Evolutionary conservation across 2,888 invertebrate genomes (phyloP).

Genomic region (Laspeyria flexula): DNA sequence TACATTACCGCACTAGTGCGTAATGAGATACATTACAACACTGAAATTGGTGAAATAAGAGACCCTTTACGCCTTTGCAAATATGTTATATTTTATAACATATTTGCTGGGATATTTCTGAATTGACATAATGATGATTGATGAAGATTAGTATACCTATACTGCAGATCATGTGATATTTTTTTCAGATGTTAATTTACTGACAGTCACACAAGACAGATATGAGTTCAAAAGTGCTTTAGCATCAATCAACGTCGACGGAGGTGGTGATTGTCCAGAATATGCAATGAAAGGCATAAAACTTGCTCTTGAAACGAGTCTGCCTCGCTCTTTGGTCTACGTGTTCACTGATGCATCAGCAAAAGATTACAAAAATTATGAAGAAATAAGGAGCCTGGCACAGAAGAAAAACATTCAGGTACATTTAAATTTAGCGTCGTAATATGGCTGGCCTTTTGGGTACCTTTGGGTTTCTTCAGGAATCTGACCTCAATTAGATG

Average conservation of each 20-base stretch:
- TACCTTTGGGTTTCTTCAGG: too few relatives aligned
- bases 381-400: constrained; percentile 54
- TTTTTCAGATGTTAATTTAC: constrained; percentile 43
- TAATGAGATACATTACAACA: too few relatives aligned
- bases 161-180: not conserved
- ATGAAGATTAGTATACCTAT: too few relatives aligned
- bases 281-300: constrained; percentile 64
- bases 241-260: constrained; percentile 36
- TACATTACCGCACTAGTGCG: too few relatives aligned
- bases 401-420: constrained; percentile 61
- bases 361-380: constrained; percentile 46
- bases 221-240: constrained; percentile 50
- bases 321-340: constrained; percentile 61
- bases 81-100: too few relatives aligned
- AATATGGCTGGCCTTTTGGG: too few relatives aligned
- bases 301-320: constrained; percentile 52
- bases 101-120: too few relatives aligned
- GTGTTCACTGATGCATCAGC: constrained; percentile 74
- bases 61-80: too few relatives aligned
- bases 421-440: too few relatives aligned
- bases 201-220: constrained; percentile 49
- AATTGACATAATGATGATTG: too few relatives aligned
- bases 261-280: constrained; percentile 64
- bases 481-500: too few relatives aligned
- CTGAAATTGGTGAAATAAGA: too few relatives aligned